A percentile compares a stretch with the other conserved stretches of the same genome.
These are phyloP conservation scores for Tyrannus savana DNA, from an alignment of 2,113 vertebrate genomes.

Conservation along the genomic window DNA sequence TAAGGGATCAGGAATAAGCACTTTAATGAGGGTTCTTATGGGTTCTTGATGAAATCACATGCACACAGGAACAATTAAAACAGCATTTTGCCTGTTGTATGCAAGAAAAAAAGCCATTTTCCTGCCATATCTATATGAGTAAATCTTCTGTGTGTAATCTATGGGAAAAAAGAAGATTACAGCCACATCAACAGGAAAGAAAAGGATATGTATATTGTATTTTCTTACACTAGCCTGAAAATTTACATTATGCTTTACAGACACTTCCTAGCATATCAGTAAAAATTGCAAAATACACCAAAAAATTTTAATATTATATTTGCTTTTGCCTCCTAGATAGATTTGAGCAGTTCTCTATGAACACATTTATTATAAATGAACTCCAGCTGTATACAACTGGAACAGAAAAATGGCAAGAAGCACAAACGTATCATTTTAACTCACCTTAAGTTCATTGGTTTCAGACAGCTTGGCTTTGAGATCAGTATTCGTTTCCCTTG, in stretches of 20 bases:
- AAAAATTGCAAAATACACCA: neutral
- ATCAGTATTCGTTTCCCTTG: conserved; percentile 75
- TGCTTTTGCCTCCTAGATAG: neutral
- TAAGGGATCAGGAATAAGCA: neutral
- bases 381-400: neutral
- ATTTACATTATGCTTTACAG: neutral
- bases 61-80: neutral
- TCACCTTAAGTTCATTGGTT: conserved; percentile 88
- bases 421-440: neutral
- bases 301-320: neutral
- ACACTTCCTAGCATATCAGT: neutral
- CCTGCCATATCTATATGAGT: neutral
- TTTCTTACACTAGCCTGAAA: neutral
- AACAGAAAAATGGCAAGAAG: neutral
- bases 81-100: neutral
- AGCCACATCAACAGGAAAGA: neutral
- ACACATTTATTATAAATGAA: neutral
- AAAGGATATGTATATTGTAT: neutral
- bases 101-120: rapidly evolving
- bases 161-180: neutral
- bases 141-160: neutral
- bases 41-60: neutral
- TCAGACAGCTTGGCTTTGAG: conserved; percentile 86
- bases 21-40: neutral
- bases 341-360: neutral